phyloP scores from a whole-genome alignment of 2,888 invertebrate species.

The Drosophila fungiperda region DNA sequence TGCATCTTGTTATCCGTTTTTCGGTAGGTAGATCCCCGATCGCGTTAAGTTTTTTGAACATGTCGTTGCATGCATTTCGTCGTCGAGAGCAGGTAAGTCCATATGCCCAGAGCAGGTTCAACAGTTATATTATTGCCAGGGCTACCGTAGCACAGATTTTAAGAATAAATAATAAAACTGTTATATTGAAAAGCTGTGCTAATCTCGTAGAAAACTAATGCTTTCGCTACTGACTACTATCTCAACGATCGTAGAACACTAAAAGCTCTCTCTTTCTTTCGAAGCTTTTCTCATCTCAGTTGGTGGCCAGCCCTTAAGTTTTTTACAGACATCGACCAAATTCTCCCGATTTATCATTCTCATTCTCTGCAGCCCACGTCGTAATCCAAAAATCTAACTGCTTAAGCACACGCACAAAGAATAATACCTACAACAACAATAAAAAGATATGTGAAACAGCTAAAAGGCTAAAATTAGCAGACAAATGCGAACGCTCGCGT shows the following conservation, averaged over 20 bases:
- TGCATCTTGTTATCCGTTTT: slow-evolving; percentile 12
- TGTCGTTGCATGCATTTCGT: slow-evolving; percentile 51
- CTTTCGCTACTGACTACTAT: neutral
- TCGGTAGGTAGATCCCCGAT: slow-evolving; percentile 43
- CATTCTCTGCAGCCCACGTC: slow-evolving; percentile 37
- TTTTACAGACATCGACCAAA: neutral
- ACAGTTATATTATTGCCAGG: slow-evolving; percentile 14
- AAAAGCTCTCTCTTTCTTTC: neutral
- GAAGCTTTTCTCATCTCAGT: neutral
- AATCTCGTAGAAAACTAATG: neutral
- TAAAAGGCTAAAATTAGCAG: slow-evolving; percentile 78
- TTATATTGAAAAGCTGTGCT: slow-evolving; percentile 24
- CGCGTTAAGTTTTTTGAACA: slow-evolving; percentile 29
- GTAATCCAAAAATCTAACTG: slow-evolving; percentile 49
- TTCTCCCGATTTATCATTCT: neutral
- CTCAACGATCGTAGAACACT: neutral
- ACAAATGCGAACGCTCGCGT: slow-evolving; percentile 48
- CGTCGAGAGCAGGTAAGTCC: slow-evolving; percentile 50
- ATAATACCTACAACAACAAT: slow-evolving; percentile 19
- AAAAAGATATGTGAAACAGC: slow-evolving; percentile 64
- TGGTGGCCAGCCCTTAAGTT: slow-evolving; percentile 3
- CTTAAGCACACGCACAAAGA: slow-evolving; percentile 34
- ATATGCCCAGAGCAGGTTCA: slow-evolving; percentile 44
- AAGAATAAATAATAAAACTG: neutral
- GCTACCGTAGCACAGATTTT: slow-evolving; percentile 3